Percentiles rank a stretch among this genome's conserved stretches.
These are phyloP conservation scores for Chrysopilus asiliformis DNA, from an alignment of 2,888 invertebrate species.

Conservation along the genomic window DNA sequence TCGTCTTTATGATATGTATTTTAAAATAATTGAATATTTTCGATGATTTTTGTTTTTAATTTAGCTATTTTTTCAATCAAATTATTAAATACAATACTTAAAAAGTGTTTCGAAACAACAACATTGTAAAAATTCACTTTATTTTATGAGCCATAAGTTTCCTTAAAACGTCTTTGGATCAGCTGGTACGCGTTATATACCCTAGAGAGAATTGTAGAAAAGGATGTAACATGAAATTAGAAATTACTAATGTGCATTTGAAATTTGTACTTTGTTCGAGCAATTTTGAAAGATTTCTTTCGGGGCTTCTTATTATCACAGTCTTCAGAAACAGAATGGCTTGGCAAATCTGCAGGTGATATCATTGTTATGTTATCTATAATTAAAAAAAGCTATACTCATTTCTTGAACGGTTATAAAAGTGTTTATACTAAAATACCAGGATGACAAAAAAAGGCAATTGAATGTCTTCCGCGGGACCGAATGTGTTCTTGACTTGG, in stretches of 20 bases:
- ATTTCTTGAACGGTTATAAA: constrained; percentile 9
- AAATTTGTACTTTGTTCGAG: constrained; percentile 32
- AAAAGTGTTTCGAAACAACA: too few species aligned
- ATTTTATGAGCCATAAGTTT: constrained; percentile 47
- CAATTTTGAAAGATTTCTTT: constrained; percentile 35
- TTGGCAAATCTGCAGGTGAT: constrained; percentile 34
- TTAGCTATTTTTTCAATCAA: too few species aligned
- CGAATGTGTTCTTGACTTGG: constrained; percentile 49
- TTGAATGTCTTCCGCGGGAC: constrained; percentile 55
- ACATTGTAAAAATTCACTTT: too few species aligned
- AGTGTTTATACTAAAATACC: constrained; percentile 30
- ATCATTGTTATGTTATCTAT: constrained; percentile 34
- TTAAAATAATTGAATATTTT: too few species aligned
- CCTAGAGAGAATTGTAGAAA: constrained; percentile 42
- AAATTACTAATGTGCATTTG: background rate
- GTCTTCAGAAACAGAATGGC: constrained; percentile 23
- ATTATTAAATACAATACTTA: too few species aligned
- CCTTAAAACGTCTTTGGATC: constrained; percentile 54
- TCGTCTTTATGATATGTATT: too few species aligned
- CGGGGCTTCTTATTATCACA: constrained; percentile 28
- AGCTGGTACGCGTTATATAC: constrained; percentile 56
- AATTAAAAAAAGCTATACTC: constrained; percentile 17
- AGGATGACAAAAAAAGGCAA: constrained; percentile 66
- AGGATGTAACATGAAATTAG: constrained; percentile 29
- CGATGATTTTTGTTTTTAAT: too few species aligned